phyloP scores from a whole-genome alignment of 1,140 invertebrate species.

The Brachionus manjavacas region DNA sequence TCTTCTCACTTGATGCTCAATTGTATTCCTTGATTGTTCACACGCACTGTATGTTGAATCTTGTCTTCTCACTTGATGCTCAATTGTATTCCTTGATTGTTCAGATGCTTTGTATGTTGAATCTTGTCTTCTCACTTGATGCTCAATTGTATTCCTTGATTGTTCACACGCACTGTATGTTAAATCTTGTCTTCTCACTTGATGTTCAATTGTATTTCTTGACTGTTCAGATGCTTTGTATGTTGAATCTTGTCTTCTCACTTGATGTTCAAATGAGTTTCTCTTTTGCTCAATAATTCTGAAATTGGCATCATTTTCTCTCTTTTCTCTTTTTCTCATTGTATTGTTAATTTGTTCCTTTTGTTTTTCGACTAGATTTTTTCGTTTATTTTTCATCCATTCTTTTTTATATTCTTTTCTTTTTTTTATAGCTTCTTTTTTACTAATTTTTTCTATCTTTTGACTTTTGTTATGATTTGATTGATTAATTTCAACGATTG shows the following conservation, averaged over 20 bases:
- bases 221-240: neutral
- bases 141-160: neutral
- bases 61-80: too few relatives aligned
- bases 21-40: too few relatives aligned
- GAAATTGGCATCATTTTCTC: too few relatives aligned
- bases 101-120: neutral
- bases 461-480: too few relatives aligned
- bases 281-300: neutral
- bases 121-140: neutral
- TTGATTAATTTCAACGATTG: too few relatives aligned
- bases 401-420: neutral
- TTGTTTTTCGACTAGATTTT: too few relatives aligned
- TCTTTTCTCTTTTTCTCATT: too few relatives aligned
- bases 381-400: neutral
- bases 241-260: neutral
- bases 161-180: neutral
- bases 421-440: too few relatives aligned
- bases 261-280: neutral
- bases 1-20: too few relatives aligned
- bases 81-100: neutral
- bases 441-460: too few relatives aligned
- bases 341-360: too few relatives aligned
- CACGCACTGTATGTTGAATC: too few relatives aligned
- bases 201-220: neutral
- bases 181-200: neutral